Evolutionary conservation across 2,797 vertebrate genomes (phyloP), one percentile per base, ranked within the genome.

Genomic region (Scolopax rusticola): DNA sequence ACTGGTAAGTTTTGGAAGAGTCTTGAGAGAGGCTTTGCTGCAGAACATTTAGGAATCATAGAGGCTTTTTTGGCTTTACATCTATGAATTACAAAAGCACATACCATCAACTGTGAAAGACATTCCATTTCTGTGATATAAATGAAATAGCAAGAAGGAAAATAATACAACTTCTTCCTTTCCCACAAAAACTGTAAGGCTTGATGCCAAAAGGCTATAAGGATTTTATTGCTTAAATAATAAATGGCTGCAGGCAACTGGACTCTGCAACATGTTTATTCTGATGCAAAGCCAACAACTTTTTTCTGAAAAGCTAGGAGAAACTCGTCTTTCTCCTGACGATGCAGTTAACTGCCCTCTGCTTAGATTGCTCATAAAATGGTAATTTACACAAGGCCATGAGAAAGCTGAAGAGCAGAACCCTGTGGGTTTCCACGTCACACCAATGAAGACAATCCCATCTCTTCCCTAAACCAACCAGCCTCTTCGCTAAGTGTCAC

Each of bases 111-210:
- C 70, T 81, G 87, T 91, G 80, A 96, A 96, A 91, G 90, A 88
- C 90, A 88, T 94, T 95, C 90, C 87, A 87, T 77, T 94, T 96
- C 84, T 90, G 64, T 93, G 84, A 87, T 93, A 96, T 61, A 95
- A 96, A 91, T 75, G 57, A 90, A 97, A 95, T 41, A 77, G 24
- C 33, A 91, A 92, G 40, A 75, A 90, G 54, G 59, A 89, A 96
- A 95, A 80, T 64, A 89, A 70, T 85, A 60, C 14, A 43, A 27
- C 38, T 93, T 88, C 80, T 89, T 76, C 51, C 43, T 94, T 95
- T 96, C 89, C 90, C 89, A 96, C 87, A 77, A 77, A 92, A 89
- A 30, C 50, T 61, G 18, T 43, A 85, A 92, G 60, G 67, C 71
- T 83, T 33, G 11, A 18, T 96, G 93, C 84, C 89, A 97, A 89